Evolutionary conservation across 2,888 invertebrate genomes (phyloP).

Genomic region (Campoletis raptor): DNA sequence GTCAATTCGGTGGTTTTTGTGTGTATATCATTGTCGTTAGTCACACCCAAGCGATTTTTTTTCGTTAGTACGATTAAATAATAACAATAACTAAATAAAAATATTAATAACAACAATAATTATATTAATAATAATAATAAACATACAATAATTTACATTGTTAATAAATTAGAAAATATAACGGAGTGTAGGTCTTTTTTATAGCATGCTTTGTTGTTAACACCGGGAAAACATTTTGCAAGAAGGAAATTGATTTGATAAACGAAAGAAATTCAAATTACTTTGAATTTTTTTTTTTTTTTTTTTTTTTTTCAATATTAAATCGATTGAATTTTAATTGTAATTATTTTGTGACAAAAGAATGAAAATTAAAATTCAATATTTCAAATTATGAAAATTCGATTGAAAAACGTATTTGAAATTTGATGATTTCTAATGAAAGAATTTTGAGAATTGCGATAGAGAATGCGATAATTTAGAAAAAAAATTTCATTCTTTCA

Average conservation of each 20-base stretch:
- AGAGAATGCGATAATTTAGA: too few species aligned
- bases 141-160: constrained; percentile 25
- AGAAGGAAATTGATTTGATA: constrained; percentile 42
- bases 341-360: too few species aligned
- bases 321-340: background rate
- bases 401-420: too few species aligned
- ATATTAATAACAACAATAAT: constrained; percentile 12
- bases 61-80: background rate
- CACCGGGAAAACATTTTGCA: constrained; percentile 49
- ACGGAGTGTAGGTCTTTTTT: background rate
- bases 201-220: constrained; percentile 46
- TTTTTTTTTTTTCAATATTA: background rate
- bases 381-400: too few species aligned
- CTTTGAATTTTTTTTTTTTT: constrained; percentile 26
- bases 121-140: constrained; percentile 1
- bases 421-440: too few species aligned
- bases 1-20: constrained; percentile 28
- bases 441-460: too few species aligned
- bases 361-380: too few species aligned
- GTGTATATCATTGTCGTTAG: constrained; percentile 69
- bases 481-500: too few species aligned
- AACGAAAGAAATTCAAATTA: background rate
- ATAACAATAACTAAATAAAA: constrained; percentile 25
- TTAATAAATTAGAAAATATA: background rate
- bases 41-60: constrained; percentile 18